phyloP scores from a whole-genome alignment of 2,888 invertebrate genomes.

The Drosophila subsilvestris region DNA sequence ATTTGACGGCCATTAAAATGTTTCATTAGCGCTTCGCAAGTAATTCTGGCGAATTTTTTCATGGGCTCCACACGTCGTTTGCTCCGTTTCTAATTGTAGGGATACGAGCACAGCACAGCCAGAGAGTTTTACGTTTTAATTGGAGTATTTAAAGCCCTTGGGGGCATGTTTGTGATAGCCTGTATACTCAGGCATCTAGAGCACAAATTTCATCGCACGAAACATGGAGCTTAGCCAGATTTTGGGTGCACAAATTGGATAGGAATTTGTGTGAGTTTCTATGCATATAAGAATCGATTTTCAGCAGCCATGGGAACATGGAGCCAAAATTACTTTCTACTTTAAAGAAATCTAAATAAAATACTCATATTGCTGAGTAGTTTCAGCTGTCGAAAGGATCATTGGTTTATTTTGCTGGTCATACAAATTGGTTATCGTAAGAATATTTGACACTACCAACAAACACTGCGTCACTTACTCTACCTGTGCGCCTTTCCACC shows the following conservation, averaged over 20 bases:
- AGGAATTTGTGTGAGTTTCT: too few relatives aligned
- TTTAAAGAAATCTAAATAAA: background rate
- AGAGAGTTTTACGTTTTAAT: background rate
- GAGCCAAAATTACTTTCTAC: too few relatives aligned
- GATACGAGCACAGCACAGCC: background rate
- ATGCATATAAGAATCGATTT: background rate
- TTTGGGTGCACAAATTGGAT: too few relatives aligned
- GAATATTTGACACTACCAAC: background rate
- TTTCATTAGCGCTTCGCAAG: conserved; percentile 66
- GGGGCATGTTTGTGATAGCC: background rate
- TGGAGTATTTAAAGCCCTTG: background rate
- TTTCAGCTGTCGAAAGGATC: background rate
- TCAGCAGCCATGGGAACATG: background rate
- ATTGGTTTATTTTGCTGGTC: too few relatives aligned
- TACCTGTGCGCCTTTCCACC: background rate
- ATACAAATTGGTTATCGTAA: background rate
- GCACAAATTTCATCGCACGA: background rate
- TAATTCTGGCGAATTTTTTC: conserved; percentile 43
- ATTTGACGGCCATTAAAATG: conserved; percentile 62
- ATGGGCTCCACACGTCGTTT: conserved; percentile 7
- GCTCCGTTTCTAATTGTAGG: background rate
- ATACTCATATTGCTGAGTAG: background rate
- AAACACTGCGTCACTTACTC: background rate
- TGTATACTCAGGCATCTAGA: background rate
- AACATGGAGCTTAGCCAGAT: too few relatives aligned